Percentiles rank a stretch among this genome's conserved stretches.
These are phyloP conservation scores for Drosophila affinis DNA, from an alignment of 2,888 invertebrate species.

Conservation along the genomic window DNA sequence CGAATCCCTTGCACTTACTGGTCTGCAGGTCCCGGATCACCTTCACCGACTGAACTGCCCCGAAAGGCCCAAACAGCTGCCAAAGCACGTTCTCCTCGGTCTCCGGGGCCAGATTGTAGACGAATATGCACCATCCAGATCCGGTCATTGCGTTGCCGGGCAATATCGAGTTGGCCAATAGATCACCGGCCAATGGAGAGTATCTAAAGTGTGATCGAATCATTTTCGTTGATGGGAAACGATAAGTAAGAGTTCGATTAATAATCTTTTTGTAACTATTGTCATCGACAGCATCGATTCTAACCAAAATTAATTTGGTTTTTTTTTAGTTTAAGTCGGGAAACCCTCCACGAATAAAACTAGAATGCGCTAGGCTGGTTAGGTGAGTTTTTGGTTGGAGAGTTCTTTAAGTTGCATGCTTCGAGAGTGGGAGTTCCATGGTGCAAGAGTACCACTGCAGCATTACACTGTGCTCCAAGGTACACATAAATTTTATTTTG, in stretches of 20 bases:
- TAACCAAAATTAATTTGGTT: not conserved
- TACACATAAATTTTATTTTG: slow-evolving; percentile 23
- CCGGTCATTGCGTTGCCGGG: slow-evolving; percentile 94
- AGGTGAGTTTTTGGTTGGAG: not conserved
- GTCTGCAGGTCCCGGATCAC: slow-evolving; percentile 97
- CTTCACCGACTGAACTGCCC: slow-evolving; percentile 98
- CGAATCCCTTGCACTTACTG: slow-evolving; percentile 99
- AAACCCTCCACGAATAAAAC: not conserved
- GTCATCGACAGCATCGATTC: not conserved
- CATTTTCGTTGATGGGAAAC: not conserved
- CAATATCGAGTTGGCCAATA: slow-evolving; percentile 90
- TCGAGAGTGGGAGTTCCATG: not conserved
- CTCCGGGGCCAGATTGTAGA: slow-evolving; percentile 97
- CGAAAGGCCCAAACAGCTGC: slow-evolving; percentile 98
- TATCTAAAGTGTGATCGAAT: slow-evolving; percentile 80
- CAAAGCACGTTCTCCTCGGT: slow-evolving; percentile 97
- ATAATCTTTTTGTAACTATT: not conserved
- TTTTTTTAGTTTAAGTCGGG: not conserved
- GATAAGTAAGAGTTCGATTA: not conserved
- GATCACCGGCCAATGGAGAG: slow-evolving; percentile 93
- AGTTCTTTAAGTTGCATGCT: not conserved
- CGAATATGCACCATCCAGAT: slow-evolving; percentile 92
- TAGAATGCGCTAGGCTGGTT: not conserved
- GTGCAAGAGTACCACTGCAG: not conserved
- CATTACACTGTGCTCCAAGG: slow-evolving; percentile 55